Percentiles rank a stretch among this genome's conserved stretches.
These are phyloP conservation scores for Andrena cerasifolii DNA, from an alignment of 1,140 invertebrate species.

Conservation along the genomic window DNA sequence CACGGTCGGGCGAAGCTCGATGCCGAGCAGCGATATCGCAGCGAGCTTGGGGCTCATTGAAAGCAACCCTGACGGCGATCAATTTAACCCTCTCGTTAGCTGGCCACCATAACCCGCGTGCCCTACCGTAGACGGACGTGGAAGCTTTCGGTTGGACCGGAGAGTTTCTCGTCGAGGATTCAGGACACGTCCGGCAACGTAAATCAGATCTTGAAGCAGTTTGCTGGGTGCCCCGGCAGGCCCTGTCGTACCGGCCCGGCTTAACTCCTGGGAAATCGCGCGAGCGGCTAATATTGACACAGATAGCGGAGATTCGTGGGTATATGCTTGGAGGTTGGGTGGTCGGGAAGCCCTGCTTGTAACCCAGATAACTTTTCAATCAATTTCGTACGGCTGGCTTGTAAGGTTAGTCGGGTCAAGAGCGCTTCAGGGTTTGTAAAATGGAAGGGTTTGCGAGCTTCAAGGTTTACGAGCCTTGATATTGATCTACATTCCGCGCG, in stretches of 20 bases:
- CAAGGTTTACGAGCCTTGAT: conserved; percentile 13
- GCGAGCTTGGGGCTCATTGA: neutral
- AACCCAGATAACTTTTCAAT: no score
- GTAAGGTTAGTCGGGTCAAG: no score
- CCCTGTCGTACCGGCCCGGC: neutral
- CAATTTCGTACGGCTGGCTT: no score
- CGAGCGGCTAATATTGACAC: neutral
- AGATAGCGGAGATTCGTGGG: neutral
- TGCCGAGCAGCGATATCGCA: conserved; percentile 30
- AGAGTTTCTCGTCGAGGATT: neutral
- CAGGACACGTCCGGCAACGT: neutral
- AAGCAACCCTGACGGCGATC: conserved; percentile 12
- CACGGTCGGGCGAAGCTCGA: conserved; percentile 36
- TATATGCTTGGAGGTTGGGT: no score
- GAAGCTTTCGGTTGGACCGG: neutral
- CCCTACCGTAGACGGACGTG: neutral
- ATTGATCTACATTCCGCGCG: conserved; percentile 6
- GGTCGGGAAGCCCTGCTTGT: no score
- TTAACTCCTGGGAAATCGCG: neutral
- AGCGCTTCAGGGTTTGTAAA: neutral
- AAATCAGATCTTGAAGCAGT: conserved; percentile 28
- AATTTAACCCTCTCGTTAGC: conserved; percentile 9
- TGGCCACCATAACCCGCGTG: neutral
- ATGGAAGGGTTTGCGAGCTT: neutral
- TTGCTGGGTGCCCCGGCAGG: neutral